Base-by-base conservation (phyloP, 2,888 invertebrate genomes). In the Frankliniella fusca region DNA sequence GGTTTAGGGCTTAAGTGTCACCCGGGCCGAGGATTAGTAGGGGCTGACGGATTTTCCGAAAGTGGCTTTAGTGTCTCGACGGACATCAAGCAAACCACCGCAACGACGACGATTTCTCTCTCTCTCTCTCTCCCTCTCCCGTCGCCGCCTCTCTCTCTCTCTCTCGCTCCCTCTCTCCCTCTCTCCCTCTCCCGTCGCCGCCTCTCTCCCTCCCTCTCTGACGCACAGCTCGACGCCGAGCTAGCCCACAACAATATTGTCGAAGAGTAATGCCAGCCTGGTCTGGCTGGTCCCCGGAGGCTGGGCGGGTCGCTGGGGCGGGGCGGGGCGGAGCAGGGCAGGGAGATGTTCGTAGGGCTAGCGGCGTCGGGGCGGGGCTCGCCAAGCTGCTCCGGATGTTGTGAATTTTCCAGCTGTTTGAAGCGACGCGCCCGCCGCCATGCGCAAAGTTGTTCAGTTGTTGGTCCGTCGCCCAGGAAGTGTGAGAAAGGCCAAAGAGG, bases 1-100 rank as follows among this genome's bases (percentile, higher is more conserved):
- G 70, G 27, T 76, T 76, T 76, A 76, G 70, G 70, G 70, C 70
- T 76, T 76, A 76, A 76, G 70, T 76, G 70, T 76, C 70, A 76
- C 23, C 70, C 70, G 23, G 70, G 11, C 70, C 10, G 0, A 23
- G 70, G 70, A 76, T 76, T 76, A 76, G 70, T 12, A 9, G 27
- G 27, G 38, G 61, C 15, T n/a, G 61, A 1, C 18, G 70, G 70
- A 76, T 76, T 76, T 76, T 76, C 70, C 23, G 70, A 76, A 76
- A 76, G 70, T 76, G 70, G 70, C 70, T 76, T 76, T 76, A 27
- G 23, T 5, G 70, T 76, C 70, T 27, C n/a, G 70, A 12, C 70
- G 27, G 23, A 76, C 70, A 76, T 61, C 20, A 61, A 61, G 61
- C 70, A 76, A 23, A 27, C 23, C 27, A 27, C 11, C 27, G 27